Conservation (phyloP, 2,113 vertebrate species). For the Aythya baeri region DNA sequence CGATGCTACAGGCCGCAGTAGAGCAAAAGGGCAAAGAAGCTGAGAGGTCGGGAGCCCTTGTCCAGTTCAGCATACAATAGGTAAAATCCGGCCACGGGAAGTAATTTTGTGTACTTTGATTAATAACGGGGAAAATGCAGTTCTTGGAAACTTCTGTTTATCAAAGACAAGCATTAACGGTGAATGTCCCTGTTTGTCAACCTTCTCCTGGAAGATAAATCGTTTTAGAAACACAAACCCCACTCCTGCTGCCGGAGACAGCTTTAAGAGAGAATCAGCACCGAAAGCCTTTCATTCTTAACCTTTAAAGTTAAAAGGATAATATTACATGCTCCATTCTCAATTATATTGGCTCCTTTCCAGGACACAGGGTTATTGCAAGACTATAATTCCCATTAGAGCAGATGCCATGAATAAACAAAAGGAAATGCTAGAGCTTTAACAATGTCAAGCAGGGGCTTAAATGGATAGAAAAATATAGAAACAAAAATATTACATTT, state of each 20-base stretch:
- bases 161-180: not conserved
- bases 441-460: not conserved
- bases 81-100: not conserved
- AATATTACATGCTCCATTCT: not conserved
- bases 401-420: slow-evolving; percentile 7
- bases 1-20: not conserved
- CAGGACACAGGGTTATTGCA: not conserved
- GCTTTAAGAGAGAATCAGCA: not conserved
- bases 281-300: not conserved
- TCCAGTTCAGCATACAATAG: not conserved
- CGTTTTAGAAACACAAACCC: not conserved
- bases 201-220: not conserved
- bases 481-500: slow-evolving; percentile 69
- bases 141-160: not conserved
- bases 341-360: slow-evolving; percentile 18
- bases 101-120: not conserved
- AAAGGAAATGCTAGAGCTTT: not conserved
- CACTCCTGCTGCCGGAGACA: not conserved
- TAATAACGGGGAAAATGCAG: not conserved
- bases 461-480: not conserved
- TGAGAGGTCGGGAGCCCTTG: not conserved
- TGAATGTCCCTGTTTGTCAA: not conserved
- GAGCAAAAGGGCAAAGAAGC: not conserved
- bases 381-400: not conserved
- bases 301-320: not conserved